Base-by-base conservation (phyloP, 1,140 invertebrate genomes). In the Delia radicum region DNA sequence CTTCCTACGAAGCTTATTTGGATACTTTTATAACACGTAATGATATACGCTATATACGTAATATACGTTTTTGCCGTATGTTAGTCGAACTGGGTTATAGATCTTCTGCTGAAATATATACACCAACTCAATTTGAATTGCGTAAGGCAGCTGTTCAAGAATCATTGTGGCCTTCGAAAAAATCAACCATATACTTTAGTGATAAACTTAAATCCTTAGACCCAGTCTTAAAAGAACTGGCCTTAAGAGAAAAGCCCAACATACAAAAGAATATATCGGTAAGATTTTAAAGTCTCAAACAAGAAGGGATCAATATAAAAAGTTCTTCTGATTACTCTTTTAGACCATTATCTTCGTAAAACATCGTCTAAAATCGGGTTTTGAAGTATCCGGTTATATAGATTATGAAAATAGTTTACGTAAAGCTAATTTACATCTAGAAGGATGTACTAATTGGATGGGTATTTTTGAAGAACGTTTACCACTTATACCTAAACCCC, bases 341-440 rank as follows among this genome's bases (percentile, higher is more conserved):
- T 33, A 86, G 84, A 85, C 84, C 18, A 86, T 86, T 10, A 81
- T 85, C 3, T 86, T 85, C 37, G 73, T 81, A 1, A 78, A 80
- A 0, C 79, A 75, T 63, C 55, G 73, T 0, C 27, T 77, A 21
- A 27, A 31, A 4, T 76, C 79, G 6, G 81, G 84, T 0, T 82
- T 81, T 0, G 81, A 85, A 21, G 76, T 81, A 18, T 83, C 84
- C 0, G 81, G 80, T 1, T 86, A 86, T 46, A 77, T 86, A 4
- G 84, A 86, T 28, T 79, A 82, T 76, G 84, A 79, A 7, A 74
- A 78, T 31, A 86, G 84, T 62, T 82, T 81, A 76, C 67, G 72
- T 1, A 77, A 78, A 46, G 76, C 78, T 7, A 74, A 67, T 26
- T 62, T 76, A 0, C 33, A 72, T 1, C 12, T 21, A 0, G 12